Conservation (phyloP, 2,888 invertebrate species). For the Drosophila subquinaria region DNA sequence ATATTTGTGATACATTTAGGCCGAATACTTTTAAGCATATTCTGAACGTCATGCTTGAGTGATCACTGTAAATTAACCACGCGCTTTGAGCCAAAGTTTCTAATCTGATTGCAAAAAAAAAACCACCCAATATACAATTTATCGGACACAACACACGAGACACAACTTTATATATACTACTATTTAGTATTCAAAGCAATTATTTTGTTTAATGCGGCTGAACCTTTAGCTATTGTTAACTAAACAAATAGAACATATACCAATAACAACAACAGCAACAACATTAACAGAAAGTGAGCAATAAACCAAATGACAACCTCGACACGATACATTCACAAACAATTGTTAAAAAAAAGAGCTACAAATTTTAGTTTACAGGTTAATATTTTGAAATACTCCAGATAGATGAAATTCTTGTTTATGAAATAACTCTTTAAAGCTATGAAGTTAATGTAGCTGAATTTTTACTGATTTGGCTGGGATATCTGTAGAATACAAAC, state of each 20-base stretch:
- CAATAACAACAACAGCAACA: slow-evolving; percentile 6
- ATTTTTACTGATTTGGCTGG: too few relatives aligned
- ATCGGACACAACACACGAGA: slow-evolving; percentile 1
- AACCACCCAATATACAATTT: slow-evolving; percentile 14
- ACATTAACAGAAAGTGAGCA: slow-evolving; percentile 13
- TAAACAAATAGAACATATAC: slow-evolving; percentile 43
- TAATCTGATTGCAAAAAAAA: slow-evolving; percentile 33
- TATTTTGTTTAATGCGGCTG: slow-evolving; percentile 71
- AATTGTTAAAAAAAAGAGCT: not conserved
- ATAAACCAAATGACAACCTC: slow-evolving; percentile 43
- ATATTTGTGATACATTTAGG: not conserved
- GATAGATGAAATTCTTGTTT: too few relatives aligned
- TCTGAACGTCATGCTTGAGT: slow-evolving; percentile 14
- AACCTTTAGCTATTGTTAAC: slow-evolving; percentile 57
- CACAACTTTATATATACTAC: slow-evolving; percentile 9
- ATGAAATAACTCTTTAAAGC: too few relatives aligned
- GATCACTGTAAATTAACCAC: slow-evolving; percentile 26
- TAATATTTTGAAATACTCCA: too few relatives aligned
- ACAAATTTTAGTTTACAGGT: not conserved
- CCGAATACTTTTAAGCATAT: not conserved
- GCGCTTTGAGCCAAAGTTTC: slow-evolving; percentile 18
- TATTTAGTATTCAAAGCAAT: slow-evolving; percentile 50
- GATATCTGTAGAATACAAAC: too few relatives aligned
- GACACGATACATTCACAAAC: slow-evolving; percentile 10
- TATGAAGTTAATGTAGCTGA: too few relatives aligned